Percentiles rank a stretch among this genome's conserved stretches.
Evolutionary conservation across 1,140 invertebrate genomes (phyloP).

Genomic region (Nilaparvata lugens): DNA sequence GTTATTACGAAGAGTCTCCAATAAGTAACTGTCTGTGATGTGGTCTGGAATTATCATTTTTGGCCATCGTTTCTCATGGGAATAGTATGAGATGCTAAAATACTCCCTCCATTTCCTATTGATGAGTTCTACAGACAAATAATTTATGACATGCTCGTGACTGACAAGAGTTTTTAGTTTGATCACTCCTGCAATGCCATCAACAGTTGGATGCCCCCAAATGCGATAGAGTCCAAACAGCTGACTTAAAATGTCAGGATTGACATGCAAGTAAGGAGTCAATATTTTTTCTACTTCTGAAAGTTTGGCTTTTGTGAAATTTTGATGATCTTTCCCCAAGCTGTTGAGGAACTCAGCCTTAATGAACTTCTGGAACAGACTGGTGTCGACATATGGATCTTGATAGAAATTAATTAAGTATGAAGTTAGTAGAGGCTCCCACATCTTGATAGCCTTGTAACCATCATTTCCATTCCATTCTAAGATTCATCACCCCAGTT

Average conservation of each 20-base stretch:
- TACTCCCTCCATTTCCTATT: not conserved
- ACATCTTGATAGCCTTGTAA: not conserved
- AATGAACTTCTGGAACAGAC: not conserved
- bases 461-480: not conserved
- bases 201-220: constrained; percentile 4
- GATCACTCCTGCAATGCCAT: not conserved
- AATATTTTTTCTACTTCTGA: no score
- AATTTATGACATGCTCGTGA: not conserved
- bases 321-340: not conserved
- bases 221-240: not conserved
- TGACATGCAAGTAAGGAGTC: no score
- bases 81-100: not conserved
- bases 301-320: no score
- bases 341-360: not conserved
- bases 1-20: no score
- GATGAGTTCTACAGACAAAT: not conserved
- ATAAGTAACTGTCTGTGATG: no score
- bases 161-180: not conserved
- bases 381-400: not conserved
- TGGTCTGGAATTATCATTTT: no score
- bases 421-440: not conserved
- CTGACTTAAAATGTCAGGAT: not conserved
- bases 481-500: no score
- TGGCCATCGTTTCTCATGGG: not conserved
- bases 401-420: not conserved